phyloP scores from a whole-genome alignment of 2,888 invertebrate species.

The Bombylius major region DNA sequence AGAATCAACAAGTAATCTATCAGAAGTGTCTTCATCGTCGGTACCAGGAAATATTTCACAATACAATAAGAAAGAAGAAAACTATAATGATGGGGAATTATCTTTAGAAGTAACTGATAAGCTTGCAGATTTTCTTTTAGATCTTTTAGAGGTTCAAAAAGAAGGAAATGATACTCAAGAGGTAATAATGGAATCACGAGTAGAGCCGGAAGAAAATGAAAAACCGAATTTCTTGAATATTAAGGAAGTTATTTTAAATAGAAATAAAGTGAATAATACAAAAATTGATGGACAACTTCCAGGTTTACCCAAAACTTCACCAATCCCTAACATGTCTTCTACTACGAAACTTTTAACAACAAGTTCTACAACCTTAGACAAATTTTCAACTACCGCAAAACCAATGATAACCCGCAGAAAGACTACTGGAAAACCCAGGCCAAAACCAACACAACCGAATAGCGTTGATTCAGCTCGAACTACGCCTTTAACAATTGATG shows the following conservation, averaged over 20 bases:
- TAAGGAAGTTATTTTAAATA: constrained; percentile 32
- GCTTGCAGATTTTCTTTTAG: constrained; percentile 33
- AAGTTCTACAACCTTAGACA: constrained; percentile 1
- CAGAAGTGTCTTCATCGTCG: neutral
- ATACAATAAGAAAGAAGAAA: neutral
- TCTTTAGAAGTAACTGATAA: constrained; percentile 26
- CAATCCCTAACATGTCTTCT: neutral
- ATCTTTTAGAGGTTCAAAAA: constrained; percentile 28
- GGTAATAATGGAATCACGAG: constrained; percentile 17
- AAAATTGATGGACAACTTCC: neutral
- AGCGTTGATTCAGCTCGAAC: neutral
- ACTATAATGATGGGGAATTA: neutral
- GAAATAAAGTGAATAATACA: constrained; percentile 18
- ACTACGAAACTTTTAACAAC: neutral
- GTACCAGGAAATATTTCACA: neutral
- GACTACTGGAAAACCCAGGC: neutral
- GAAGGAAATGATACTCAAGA: constrained; percentile 15
- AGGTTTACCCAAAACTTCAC: neutral
- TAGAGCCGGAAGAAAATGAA: constrained; percentile 16
- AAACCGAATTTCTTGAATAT: constrained; percentile 33
- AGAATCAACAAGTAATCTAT: neutral
- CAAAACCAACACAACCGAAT: neutral
- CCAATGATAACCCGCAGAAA: neutral
- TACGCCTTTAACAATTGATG: constrained; percentile 19
- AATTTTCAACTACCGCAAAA: constrained; percentile 1